Evolutionary conservation across 2,888 invertebrate genomes (phyloP).

Genomic region (Drosophila koepferae): DNA sequence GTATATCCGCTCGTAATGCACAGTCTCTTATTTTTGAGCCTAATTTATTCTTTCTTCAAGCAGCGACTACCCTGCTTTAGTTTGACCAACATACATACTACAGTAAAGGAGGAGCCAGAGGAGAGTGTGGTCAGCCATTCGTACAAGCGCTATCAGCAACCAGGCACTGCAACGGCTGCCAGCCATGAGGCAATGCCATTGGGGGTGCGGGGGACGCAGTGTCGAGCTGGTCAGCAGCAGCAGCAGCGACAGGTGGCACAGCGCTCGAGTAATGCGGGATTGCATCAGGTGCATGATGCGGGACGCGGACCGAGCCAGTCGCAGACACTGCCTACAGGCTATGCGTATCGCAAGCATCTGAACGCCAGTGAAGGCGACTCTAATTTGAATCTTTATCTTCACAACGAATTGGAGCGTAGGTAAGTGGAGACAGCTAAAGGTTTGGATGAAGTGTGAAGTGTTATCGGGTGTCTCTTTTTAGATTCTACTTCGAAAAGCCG

Average conservation of each 20-base stretch:
- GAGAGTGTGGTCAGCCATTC: constrained; percentile 65
- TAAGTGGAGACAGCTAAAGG: constrained; percentile 32
- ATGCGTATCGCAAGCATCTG: constrained; percentile 76
- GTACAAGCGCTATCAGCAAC: constrained; percentile 75
- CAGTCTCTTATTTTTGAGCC: neutral
- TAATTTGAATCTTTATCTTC: constrained; percentile 64
- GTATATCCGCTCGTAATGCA: too few relatives aligned
- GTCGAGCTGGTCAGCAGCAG: neutral
- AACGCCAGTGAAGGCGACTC: constrained; percentile 53
- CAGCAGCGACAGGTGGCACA: constrained; percentile 18
- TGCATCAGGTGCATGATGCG: constrained; percentile 70
- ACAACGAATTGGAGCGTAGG: constrained; percentile 76
- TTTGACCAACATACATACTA: constrained; percentile 77
- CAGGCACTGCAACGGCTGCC: constrained; percentile 10
- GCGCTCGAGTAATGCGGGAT: constrained; percentile 34
- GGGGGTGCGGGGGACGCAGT: constrained; percentile 5
- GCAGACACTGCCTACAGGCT: constrained; percentile 61
- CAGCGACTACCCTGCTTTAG: constrained; percentile 83
- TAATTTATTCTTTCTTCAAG: neutral
- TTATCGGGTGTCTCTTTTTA: constrained; percentile 26
- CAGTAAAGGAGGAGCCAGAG: constrained; percentile 73
- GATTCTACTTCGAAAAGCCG: constrained; percentile 84
- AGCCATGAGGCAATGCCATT: constrained; percentile 10
- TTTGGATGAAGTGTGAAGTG: neutral
- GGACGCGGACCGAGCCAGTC: constrained; percentile 31